Evolutionary conservation across 2,113 vertebrate genomes (phyloP).

Genomic region (Nycticryphes semicollaris): DNA sequence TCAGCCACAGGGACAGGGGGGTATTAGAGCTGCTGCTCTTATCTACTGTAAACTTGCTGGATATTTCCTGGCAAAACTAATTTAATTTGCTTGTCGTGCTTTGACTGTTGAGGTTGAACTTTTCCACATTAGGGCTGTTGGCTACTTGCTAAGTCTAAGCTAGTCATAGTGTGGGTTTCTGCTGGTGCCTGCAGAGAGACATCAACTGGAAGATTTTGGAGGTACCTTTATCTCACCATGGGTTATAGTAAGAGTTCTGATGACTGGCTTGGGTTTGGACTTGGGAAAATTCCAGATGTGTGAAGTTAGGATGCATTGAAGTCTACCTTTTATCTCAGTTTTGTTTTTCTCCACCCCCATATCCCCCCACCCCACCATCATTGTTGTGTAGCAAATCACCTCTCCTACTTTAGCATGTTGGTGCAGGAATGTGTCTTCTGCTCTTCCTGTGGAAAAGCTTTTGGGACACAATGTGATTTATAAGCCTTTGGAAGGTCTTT

Average conservation of each 20-base stretch:
- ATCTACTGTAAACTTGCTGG: background rate
- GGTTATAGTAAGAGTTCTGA: background rate
- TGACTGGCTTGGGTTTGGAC: background rate
- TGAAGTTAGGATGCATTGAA: background rate
- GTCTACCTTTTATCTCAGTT: background rate
- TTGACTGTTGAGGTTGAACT: background rate
- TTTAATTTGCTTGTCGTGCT: background rate
- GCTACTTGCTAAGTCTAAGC: background rate
- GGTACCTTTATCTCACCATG: background rate
- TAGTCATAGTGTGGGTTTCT: background rate
- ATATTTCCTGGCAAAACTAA: background rate
- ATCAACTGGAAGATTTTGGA: background rate
- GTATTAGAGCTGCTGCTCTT: background rate
- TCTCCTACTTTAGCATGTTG: background rate
- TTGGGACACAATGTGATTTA: background rate
- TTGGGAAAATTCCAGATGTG: background rate
- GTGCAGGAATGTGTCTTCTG: background rate
- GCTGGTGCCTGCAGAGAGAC: background rate
- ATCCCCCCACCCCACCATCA: background rate
- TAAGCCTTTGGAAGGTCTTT: constrained; percentile 1
- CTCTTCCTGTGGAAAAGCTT: constrained; percentile 5
- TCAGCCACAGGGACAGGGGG: background rate
- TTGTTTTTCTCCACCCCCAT: background rate
- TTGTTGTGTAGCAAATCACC: background rate
- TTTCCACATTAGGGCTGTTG: accelerated